Conservation (phyloP, 2,113 vertebrate genomes). For the Dipodomys spectabilis region DNA sequence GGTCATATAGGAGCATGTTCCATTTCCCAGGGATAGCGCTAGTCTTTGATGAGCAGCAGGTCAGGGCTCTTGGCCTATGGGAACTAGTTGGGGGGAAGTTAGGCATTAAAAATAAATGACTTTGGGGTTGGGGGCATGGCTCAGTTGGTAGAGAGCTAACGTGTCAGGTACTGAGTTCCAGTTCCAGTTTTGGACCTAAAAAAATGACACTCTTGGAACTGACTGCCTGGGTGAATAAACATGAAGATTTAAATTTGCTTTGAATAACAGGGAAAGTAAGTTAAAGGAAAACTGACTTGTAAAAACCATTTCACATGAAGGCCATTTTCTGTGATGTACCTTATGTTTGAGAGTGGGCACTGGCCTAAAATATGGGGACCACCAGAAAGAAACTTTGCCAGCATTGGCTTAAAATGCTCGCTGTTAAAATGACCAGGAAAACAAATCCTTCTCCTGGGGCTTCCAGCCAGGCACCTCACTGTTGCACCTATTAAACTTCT, state of each 20-base stretch:
- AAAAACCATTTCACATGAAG: neutral
- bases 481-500: constrained; percentile 49
- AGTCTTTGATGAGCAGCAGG: too few species aligned
- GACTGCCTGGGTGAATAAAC: neutral
- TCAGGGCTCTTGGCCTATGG: neutral
- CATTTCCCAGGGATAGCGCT: neutral
- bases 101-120: neutral
- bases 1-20: neutral
- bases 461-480: neutral
- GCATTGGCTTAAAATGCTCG: neutral
- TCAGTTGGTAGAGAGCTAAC: too few species aligned
- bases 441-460: constrained; percentile 46
- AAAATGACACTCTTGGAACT: neutral
- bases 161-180: too few species aligned
- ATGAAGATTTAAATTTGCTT: neutral
- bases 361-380: neutral
- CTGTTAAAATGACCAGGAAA: constrained; percentile 55
- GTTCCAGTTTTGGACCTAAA: too few species aligned
- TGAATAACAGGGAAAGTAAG: neutral
- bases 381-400: neutral
- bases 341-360: neutral
- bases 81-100: too few species aligned
- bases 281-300: neutral
- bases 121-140: too few species aligned
- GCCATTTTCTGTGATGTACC: neutral